Evolutionary conservation across 2,113 vertebrate species (phyloP).

Genomic region (Bostrychus sinensis): DNA sequence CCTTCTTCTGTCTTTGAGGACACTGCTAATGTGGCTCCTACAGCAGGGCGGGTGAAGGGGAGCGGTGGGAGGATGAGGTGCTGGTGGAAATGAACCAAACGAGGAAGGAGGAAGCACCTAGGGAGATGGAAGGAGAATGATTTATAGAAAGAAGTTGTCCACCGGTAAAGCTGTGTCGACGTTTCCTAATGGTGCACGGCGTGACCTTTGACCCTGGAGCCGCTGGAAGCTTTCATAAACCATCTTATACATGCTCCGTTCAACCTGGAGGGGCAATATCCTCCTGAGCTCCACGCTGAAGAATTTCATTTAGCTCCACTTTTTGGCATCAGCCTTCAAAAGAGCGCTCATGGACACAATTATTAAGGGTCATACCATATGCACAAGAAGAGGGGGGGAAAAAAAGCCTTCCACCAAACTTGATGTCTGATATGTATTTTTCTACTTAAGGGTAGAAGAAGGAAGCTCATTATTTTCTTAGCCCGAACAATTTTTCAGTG

Average conservation of each 20-base stretch:
- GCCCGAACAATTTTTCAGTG: constrained; percentile 20
- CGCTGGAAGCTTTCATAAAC: constrained; percentile 35
- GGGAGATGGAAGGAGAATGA: neutral
- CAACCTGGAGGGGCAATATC: constrained; percentile 60
- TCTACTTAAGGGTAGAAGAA: constrained; percentile 11
- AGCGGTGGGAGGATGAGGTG: neutral
- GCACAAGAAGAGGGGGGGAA: constrained; percentile 27
- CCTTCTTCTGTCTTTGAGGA: constrained; percentile 46
- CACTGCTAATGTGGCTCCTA: constrained; percentile 61
- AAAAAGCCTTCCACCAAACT: constrained; percentile 4
- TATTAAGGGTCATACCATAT: constrained; percentile 36
- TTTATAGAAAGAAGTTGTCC: constrained; percentile 7
- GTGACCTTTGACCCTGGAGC: constrained; percentile 46
- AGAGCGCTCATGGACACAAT: constrained; percentile 40
- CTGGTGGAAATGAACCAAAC: neutral
- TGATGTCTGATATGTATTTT: constrained; percentile 14
- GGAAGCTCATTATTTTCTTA: constrained; percentile 49
- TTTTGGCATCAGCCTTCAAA: constrained; percentile 29
- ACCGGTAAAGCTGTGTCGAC: constrained; percentile 10
- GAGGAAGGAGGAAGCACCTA: neutral
- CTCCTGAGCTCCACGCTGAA: constrained; percentile 38
- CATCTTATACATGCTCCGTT: constrained; percentile 12
- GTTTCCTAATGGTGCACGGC: neutral
- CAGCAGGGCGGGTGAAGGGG: constrained; percentile 13
- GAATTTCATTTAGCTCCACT: constrained; percentile 54